Conservation (phyloP, 2,797 vertebrate genomes). For the Cephalopachus bancanus region DNA sequence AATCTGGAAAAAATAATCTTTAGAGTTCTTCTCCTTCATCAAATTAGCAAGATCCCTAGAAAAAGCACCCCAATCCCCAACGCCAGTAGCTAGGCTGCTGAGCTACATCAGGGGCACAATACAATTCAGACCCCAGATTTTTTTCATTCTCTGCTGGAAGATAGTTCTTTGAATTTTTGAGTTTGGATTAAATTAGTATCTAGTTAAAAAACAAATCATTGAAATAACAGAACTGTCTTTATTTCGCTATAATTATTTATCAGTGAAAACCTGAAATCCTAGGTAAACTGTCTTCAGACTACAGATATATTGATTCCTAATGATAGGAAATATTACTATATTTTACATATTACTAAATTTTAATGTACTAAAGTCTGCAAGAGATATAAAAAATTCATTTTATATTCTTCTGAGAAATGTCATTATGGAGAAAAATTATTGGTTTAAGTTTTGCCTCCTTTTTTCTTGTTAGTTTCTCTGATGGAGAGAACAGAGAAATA, state of each 20-base stretch:
- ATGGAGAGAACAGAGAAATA: neutral
- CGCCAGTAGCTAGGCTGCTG: neutral
- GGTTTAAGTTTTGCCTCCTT: neutral
- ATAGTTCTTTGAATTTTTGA: slow-evolving; percentile 10
- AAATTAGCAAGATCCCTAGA: neutral
- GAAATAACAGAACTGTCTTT: slow-evolving; percentile 1
- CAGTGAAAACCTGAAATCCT: neutral
- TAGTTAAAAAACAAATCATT: slow-evolving; percentile 10
- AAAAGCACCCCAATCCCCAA: neutral
- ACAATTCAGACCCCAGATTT: neutral
- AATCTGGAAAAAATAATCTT: slow-evolving; percentile 22
- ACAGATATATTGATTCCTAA: neutral
- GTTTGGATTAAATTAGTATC: neutral
- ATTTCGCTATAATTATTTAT: slow-evolving; percentile 46
- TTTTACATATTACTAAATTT: slow-evolving; percentile 48
- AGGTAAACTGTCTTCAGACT: neutral
- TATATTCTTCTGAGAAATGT: neutral
- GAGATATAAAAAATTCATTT: slow-evolving; percentile 39
- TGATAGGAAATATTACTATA: neutral
- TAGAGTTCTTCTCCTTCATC: neutral
- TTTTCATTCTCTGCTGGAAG: slow-evolving; percentile 6
- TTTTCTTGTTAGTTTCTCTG: slow-evolving; percentile 1
- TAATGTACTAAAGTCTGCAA: slow-evolving; percentile 32
- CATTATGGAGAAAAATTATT: slow-evolving; percentile 19
- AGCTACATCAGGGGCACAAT: neutral